These are phyloP conservation scores for Escarpia spicata DNA, from an alignment of 2,888 invertebrate species.

Conservation along the genomic window DNA sequence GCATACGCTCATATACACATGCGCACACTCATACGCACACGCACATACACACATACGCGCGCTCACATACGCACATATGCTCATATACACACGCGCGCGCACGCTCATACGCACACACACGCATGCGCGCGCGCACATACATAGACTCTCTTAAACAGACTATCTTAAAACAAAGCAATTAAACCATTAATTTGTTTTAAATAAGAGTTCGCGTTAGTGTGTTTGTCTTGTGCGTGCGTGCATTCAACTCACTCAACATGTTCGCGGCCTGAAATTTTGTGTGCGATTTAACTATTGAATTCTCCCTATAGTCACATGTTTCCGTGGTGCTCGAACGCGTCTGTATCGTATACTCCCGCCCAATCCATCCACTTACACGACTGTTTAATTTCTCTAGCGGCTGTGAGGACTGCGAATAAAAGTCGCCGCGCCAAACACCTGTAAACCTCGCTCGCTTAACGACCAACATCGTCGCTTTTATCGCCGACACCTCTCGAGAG, in stretches of 20 bases:
- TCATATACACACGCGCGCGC: not conserved
- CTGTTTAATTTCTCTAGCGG: not conserved
- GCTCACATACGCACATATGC: not conserved
- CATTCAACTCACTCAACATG: not conserved
- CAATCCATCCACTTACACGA: not conserved
- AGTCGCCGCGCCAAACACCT: not conserved
- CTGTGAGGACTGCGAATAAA: not conserved
- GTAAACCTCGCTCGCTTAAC: not conserved
- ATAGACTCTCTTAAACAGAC: not conserved
- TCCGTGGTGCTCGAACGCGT: not conserved
- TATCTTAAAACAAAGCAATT: not conserved
- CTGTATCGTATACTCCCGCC: not conserved
- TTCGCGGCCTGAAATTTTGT: not conserved
- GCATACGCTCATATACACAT: not conserved
- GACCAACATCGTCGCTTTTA: not conserved
- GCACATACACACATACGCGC: not conserved
- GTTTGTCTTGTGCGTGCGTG: not conserved
- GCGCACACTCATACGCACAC: not conserved
- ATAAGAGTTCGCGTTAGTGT: too few relatives aligned
- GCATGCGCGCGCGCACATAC: too few relatives aligned
- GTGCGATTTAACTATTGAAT: constrained; percentile 12
- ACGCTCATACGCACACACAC: not conserved
- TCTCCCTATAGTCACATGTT: not conserved
- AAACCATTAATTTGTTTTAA: too few relatives aligned
- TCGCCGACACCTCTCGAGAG: not conserved